phyloP scores from a whole-genome alignment of 2,797 vertebrate species.

The Scolopax bukidnonensis region DNA sequence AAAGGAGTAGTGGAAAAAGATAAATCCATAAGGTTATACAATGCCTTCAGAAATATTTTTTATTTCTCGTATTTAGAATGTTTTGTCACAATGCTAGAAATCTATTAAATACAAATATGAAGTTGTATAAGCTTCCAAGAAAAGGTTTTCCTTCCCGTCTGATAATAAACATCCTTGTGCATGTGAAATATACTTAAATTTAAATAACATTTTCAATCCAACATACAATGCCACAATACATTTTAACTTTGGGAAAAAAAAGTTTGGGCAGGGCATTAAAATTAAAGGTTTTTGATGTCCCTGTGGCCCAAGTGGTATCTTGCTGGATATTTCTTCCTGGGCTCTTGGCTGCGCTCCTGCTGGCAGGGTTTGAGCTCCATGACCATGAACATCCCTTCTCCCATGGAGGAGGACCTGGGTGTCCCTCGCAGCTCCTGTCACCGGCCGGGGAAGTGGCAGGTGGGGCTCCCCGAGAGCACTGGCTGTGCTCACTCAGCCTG shows the following conservation, averaged over 20 bases:
- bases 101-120: not conserved
- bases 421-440: not conserved
- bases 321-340: not conserved
- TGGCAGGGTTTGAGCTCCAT: accelerated
- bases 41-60: not conserved
- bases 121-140: not conserved
- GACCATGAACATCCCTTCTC: accelerated
- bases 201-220: slow-evolving; percentile 8
- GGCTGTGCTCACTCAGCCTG: accelerated
- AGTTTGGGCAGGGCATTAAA: too few relatives aligned
- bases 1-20: not conserved
- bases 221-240: not conserved
- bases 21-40: not conserved
- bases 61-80: not conserved
- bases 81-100: not conserved
- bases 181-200: not conserved
- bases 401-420: accelerated
- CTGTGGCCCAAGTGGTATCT: not conserved
- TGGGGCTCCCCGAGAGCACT: accelerated
- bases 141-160: not conserved
- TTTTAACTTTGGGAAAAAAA: not conserved
- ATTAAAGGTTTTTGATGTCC: not conserved
- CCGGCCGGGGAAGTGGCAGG: accelerated
- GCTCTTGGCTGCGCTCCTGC: not conserved
- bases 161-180: not conserved